Conservation (phyloP, 2,888 invertebrate species). For the Alcis repandata region DNA sequence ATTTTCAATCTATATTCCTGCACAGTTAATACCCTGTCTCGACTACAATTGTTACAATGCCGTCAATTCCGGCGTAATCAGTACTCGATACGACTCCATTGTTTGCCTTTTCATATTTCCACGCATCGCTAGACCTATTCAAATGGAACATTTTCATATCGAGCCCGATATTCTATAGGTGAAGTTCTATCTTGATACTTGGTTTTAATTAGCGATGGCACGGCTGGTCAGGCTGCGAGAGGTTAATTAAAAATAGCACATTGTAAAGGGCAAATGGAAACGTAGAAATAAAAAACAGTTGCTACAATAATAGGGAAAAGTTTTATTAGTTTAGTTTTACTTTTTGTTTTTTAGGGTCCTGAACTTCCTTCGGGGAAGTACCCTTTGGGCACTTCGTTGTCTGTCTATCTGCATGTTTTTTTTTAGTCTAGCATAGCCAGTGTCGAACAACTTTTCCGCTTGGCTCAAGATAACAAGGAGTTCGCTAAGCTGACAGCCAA, state of each 20-base stretch:
- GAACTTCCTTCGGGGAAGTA: too few relatives aligned
- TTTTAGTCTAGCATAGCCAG: too few relatives aligned
- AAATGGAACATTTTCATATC: slow-evolving; percentile 31
- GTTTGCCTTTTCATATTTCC: slow-evolving; percentile 57
- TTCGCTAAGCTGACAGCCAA: too few relatives aligned
- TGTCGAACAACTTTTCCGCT: too few relatives aligned
- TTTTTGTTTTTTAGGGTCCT: too few relatives aligned
- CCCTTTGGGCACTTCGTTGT: too few relatives aligned
- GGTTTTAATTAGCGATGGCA: slow-evolving; percentile 21
- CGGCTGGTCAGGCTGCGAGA: slow-evolving; percentile 2
- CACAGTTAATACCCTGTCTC: neutral
- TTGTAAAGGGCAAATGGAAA: neutral
- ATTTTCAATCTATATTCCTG: neutral
- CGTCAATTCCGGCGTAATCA: slow-evolving; percentile 65
- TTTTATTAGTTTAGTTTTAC: too few relatives aligned
- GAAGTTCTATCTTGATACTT: slow-evolving; percentile 4
- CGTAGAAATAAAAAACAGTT: neutral
- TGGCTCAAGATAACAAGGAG: too few relatives aligned
- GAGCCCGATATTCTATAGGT: slow-evolving; percentile 12
- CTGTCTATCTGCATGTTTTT: too few relatives aligned
- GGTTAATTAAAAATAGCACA: slow-evolving; percentile 26
- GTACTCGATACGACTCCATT: slow-evolving; percentile 52
- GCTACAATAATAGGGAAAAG: neutral
- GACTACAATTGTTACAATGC: slow-evolving; percentile 22
- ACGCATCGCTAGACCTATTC: slow-evolving; percentile 45